Base-by-base conservation (phyloP, 2,113 vertebrate species). In the Trogon melanurus region DNA sequence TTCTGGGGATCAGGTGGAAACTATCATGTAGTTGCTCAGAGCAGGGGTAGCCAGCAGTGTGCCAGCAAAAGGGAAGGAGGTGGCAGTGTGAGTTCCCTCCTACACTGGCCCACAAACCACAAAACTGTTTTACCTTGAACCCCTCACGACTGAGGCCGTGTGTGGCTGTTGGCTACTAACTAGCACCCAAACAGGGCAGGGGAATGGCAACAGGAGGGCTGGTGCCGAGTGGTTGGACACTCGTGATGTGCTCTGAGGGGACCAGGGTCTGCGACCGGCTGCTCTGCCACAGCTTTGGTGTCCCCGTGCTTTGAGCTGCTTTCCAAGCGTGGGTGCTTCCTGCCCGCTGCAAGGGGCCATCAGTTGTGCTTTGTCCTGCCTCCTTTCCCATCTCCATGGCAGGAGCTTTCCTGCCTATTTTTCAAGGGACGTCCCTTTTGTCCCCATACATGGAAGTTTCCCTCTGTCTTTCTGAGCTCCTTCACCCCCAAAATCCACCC, bases 1-100 rank as follows among this genome's bases (percentile, higher is more conserved):
- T 16, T 44, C 32, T 16, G 34, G 25, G 50, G 17, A 32, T 58
- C 17, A 8, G 48, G 20, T 13, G 61, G 73, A 20, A 69, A 10
- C 6, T 9, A 5, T 34, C 16, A 1, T 0, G 20, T 45, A n/a
- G 38, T 29, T 44, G 67, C 20, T 41, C 5, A 2, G 45, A 25
- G 45, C 15, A 3, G 16, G 47, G n/a, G 29, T 2, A 16, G 51
- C 47, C 18, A 10, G 69, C 75, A 12, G 22, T 0, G 19, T 18
- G 45, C 20, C 2, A 21, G 13, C 5, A n/a, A 30, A 22, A 51
- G 29, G 50, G 58, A 58, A 9, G 61, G 53, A 60, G 53, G 6
- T 27, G 45, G 45, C 60, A 45, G 45, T 26, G 15, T 0, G 1
- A 7, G 36, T 36, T 45, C 21, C 9, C 30, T 45, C 51, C 30